Evolutionary conservation across 2,888 invertebrate genomes (phyloP).

Genomic region (Latrodectus elegans): DNA sequence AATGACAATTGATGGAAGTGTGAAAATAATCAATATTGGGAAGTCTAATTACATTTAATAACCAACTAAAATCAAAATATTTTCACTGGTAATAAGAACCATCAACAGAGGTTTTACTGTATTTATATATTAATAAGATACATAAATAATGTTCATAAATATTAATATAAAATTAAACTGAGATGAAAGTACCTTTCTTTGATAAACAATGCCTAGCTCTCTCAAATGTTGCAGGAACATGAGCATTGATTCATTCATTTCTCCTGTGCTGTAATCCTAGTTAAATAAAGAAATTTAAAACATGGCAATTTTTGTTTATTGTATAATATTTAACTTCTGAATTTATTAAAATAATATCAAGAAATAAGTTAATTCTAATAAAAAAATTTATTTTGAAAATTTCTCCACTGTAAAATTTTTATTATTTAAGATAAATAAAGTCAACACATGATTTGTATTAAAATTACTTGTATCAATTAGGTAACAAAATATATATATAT

Average conservation of each 20-base stretch:
- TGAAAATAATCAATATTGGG: too few species aligned
- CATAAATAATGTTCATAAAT: neutral
- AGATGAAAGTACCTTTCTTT: constrained; percentile 83
- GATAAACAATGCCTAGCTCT: constrained; percentile 98
- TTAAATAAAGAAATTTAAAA: neutral
- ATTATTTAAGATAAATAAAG: too few species aligned
- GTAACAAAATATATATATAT: too few species aligned
- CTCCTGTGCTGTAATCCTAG: constrained; percentile 96
- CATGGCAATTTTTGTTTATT: neutral
- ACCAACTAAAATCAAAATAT: neutral
- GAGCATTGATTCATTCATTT: constrained; percentile 89
- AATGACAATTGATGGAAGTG: too few species aligned
- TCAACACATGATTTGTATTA: neutral
- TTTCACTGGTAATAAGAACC: neutral
- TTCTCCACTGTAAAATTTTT: too few species aligned
- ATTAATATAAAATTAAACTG: constrained; percentile 3
- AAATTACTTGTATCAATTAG: neutral
- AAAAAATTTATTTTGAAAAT: too few species aligned
- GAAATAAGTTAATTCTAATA: too few species aligned
- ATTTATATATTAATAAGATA: neutral
- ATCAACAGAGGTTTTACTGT: too few species aligned
- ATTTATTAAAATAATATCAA: too few species aligned
- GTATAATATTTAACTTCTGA: too few species aligned
- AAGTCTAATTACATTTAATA: neutral
- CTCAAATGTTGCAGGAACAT: constrained; percentile 95